Base-by-base conservation (phyloP, 2,888 invertebrate species). In the Aphidius colemani region DNA sequence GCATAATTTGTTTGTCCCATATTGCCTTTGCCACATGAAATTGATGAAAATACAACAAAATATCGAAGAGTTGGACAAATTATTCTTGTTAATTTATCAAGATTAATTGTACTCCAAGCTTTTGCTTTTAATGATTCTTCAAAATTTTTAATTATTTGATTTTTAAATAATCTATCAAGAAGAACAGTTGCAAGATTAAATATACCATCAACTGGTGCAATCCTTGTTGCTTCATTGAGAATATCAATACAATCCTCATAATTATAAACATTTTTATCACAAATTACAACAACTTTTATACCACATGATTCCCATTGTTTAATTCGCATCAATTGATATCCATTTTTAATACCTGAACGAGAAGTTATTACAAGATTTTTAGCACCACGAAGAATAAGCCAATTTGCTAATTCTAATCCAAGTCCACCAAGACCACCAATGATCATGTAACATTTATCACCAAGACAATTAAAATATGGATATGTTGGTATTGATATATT, bases 381-480 rank as follows among this genome's bases (percentile, higher is more conserved):
- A 0, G 91, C 95, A 0, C 95, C 96, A 68, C 95, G 86, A 58
- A 92, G 81, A 57, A 95, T 87, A 73, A 97, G 84, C 94, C 94
- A 95, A 74, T 94, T 91, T 0, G 90, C 89, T 58, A 96, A 81
- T 80, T 97, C 96, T 56, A 97, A 84, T 6, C 96, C 97, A 76
- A 97, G 94, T 0, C 96, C 96, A 51, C 97, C 97, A 0, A 97
- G 85, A 51, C 96, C 96, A 8, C 92, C 92, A 1, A 89, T 85
- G 5, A 92, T 86, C 0, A 92, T 75, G 83, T 92, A 87, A 9
- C 85, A 66, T 75, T 84, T 72, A 71, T 85, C 78, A 13, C 82
- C 78, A 10, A 80, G 72, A 67, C 88, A 88, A 50, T 84, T 72
- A 62, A 84, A 85, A 43, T 85, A 81, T n/a, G 86, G 84, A 2